Evolutionary conservation across 2,797 vertebrate genomes (phyloP), one percentile per base, ranked within the genome.

Genomic region (Alauda arvensis): DNA sequence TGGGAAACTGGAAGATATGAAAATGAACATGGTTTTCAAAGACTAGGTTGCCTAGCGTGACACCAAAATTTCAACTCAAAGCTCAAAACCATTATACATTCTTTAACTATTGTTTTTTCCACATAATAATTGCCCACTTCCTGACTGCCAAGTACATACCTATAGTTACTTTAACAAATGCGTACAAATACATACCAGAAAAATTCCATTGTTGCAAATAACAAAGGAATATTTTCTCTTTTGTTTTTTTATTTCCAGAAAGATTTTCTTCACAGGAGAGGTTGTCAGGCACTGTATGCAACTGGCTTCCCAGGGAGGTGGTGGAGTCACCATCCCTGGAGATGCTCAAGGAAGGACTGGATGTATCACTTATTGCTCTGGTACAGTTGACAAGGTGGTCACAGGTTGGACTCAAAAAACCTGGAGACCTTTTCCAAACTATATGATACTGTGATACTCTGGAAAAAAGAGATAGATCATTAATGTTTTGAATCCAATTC

Each of bases 101-200:
- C 33, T 79, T 87, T 37, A 62, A 43, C 3, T 69, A 8, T 6
- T 48, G 1, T 52, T 79, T 82, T 74, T 20, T 71, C 10, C 6
- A 34, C 5, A 3, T 37, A 45, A 48, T 26, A 59, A n/a, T 26
- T 63, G 2, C 9, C 6, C 4, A 11, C 37, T 33, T 84, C 26
- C 14, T 70, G 8, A 18, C 18, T 74, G 10, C 5, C 13, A 42
- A 69, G 29, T 51, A 43, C 17, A 18, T 28, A 14, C 4, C 37
- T 37, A 37, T 37, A 45, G 14, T 31, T 28, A 79, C 3, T 6
- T 45, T 6, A 85, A 49, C 8, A 59, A 29, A 67, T 8, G 3
- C 0, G 0, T 66, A 43, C 6, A 31, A 11, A 18, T 15, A 31
- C 1, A 3, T 33, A 45, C 4, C 28, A 42, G 74, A 77, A 26